Evolutionary conservation across 2,113 vertebrate genomes (phyloP).

Genomic region (Dinomys branickii): DNA sequence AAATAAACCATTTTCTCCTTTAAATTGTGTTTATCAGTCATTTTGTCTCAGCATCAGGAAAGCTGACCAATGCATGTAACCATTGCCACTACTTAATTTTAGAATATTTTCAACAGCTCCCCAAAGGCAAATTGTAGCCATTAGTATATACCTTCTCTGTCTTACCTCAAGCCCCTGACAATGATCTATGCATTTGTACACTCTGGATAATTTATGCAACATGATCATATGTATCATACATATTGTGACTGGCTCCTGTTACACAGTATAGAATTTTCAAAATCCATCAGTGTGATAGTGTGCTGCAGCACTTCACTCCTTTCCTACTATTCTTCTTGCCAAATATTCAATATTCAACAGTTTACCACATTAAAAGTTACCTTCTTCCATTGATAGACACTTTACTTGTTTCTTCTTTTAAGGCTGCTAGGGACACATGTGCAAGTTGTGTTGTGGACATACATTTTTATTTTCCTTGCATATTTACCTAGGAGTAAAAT

Average conservation of each 20-base stretch:
- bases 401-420: not conserved
- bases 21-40: not conserved
- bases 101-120: not conserved
- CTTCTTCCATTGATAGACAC: not conserved
- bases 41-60: not conserved
- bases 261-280: not conserved
- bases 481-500: not conserved
- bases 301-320: not conserved
- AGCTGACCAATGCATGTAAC: not conserved
- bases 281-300: not conserved
- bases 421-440: not conserved
- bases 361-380: not conserved
- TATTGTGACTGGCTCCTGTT: not conserved
- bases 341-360: not conserved
- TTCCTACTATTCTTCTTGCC: not conserved
- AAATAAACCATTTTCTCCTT: not conserved
- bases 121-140: not conserved
- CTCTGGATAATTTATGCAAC: not conserved
- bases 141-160: not conserved
- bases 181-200: not conserved
- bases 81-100: not conserved
- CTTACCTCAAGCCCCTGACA: not conserved
- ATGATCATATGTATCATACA: no score
- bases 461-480: conserved; percentile 12
- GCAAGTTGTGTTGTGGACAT: not conserved